A percentile compares a stretch with the other conserved stretches of the same genome.
Conservation (phyloP, 2,888 invertebrate genomes). For the Cabera pusaria region DNA sequence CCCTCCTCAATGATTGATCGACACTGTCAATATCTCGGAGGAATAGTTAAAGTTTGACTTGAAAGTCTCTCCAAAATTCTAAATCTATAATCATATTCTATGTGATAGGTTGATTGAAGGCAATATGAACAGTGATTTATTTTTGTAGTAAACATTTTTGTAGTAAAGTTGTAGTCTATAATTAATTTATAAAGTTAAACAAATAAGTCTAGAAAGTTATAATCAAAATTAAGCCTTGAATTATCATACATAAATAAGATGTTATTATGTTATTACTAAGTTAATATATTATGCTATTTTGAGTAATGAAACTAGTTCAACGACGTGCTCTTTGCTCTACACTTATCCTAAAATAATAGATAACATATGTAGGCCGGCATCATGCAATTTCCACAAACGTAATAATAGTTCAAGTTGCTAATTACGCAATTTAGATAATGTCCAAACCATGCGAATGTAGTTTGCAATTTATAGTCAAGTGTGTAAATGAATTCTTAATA, state of each 20-base stretch:
- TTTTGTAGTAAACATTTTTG: no score
- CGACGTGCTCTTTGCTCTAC: slow-evolving; percentile 55
- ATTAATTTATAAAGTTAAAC: no score
- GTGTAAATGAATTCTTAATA: no score
- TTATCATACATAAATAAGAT: no score
- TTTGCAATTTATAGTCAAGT: no score
- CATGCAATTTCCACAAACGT: slow-evolving; percentile 55
- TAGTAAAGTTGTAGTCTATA: no score
- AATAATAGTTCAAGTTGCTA: slow-evolving; percentile 38
- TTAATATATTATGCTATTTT: slow-evolving; percentile 21
- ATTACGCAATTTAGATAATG: slow-evolving; percentile 41
- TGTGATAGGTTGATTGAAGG: no score
- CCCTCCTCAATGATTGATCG: slow-evolving; percentile 68
- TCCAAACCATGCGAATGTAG: slow-evolving; percentile 23
- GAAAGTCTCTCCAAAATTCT: no score
- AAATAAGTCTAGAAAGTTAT: no score
- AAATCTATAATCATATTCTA: no score
- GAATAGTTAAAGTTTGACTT: slow-evolving; percentile 46
- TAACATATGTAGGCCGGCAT: slow-evolving; percentile 53
- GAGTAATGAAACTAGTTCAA: slow-evolving; percentile 34
- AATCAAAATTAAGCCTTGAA: no score
- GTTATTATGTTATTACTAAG: not conserved
- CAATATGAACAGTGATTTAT: no score
- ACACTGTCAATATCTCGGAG: slow-evolving; percentile 47
- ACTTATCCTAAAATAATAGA: slow-evolving; percentile 41